Evolutionary conservation across 2,113 vertebrate species (phyloP), one percentile per base, ranked within the genome.

Genomic region (Cervus canadensis): DNA sequence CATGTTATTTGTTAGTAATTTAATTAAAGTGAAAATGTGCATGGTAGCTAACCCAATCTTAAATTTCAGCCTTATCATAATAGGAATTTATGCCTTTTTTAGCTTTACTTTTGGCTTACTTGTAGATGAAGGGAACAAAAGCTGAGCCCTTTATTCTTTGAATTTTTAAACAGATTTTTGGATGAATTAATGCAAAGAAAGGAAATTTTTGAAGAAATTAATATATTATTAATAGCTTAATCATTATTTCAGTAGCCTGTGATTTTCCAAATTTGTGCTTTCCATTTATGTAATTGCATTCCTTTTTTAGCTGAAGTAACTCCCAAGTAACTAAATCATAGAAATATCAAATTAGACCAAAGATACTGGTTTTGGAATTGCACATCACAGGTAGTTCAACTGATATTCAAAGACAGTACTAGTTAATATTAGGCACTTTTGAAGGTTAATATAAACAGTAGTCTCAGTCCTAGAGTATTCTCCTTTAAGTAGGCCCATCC

Each of bases 1-100:
- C 36, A 64, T 56, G 82, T n/a, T 92, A 48, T 67, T 89, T 83
- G 92, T 36, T 92, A 92, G 43, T 30, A 84, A 92, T 89, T 88
- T 94, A 96, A 84, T 92, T 94, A 85, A 96, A 56, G 43, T 85
- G n/a, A 81, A 92, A 92, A 88, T 79, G 11, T 54, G 21, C 57
- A 25, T 54, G 28, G 57, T 85, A 25, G 67, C 30, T 94, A 83
- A 84, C 14, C 7, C 62, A 74, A 2, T 48, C 13, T 30, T 94
- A 92, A 23, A 1, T 56, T 76, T 87, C 15, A 91, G 17, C 48
- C 28, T 50, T 57, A 64, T 67, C n/a, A 76, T 76, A 45, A 59
- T 16, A 91, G 43, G 16, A 87, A 92, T 84, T 84, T 48, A 84
- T 48, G 19, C 4, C 48, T 94, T 78, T 23, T 40, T 82, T 82